A percentile compares a stretch with the other conserved stretches of the same genome.
Conservation (phyloP, 1,140 invertebrate genomes). For the Dufourea novaeangliae region DNA sequence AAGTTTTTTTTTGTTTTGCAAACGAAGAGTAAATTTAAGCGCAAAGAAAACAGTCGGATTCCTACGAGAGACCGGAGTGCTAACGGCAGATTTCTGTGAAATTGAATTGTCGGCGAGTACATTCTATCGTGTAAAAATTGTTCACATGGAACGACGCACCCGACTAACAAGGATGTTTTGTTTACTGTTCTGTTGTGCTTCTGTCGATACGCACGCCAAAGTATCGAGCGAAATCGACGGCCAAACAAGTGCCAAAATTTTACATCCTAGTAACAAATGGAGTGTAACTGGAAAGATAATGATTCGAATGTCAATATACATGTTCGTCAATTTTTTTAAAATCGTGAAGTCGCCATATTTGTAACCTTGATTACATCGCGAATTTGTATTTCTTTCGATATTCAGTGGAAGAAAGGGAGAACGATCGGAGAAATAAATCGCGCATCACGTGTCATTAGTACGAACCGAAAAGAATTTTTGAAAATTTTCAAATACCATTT, state of each 20-base stretch:
- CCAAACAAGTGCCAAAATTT: conserved; percentile 41
- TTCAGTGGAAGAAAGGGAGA: conserved; percentile 32
- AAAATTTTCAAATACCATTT: background rate
- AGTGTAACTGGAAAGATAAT: background rate
- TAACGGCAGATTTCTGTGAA: background rate
- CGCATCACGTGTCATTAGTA: background rate
- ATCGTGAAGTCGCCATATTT: background rate
- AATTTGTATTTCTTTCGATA: background rate
- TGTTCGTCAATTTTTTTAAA: conserved; percentile 5
- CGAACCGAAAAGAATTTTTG: background rate
- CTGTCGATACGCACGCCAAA: background rate
- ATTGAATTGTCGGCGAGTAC: background rate
- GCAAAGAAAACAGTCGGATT: background rate
- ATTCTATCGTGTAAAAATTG: background rate
- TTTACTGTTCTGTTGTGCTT: background rate
- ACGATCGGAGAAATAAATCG: background rate
- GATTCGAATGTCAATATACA: conserved; percentile 1
- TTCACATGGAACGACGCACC: background rate
- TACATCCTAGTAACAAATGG: background rate
- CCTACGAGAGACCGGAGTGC: background rate
- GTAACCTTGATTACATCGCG: background rate
- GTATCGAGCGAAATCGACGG: background rate
- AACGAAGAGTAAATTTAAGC: background rate
- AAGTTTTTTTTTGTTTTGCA: background rate
- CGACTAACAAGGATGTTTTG: background rate